phyloP scores from a whole-genome alignment of 1,140 invertebrate species.

The Agraylea sexmaculata region DNA sequence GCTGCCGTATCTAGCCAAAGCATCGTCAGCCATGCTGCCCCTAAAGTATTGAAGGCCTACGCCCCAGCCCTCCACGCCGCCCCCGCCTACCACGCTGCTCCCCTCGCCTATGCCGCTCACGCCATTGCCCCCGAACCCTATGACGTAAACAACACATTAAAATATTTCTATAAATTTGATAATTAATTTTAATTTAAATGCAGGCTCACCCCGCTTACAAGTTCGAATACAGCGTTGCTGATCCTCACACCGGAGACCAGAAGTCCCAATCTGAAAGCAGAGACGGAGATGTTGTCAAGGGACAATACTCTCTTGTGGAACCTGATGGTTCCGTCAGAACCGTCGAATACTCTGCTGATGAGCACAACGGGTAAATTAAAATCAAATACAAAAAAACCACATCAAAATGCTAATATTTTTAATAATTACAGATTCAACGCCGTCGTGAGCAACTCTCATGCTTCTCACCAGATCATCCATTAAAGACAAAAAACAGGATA shows the following conservation, averaged over 20 bases:
- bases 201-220: conserved; percentile 31
- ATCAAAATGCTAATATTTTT: not conserved
- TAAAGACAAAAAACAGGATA: too few species aligned
- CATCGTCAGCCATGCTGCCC: conserved; percentile 31
- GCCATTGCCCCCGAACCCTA: conserved; percentile 12
- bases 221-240: conserved; percentile 32
- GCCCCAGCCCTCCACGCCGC: not conserved
- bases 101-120: conserved; percentile 21
- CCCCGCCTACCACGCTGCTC: not conserved
- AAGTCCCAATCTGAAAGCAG: conserved; percentile 33
- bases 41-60: conserved; percentile 15
- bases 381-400: too few species aligned
- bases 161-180: not conserved
- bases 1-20: conserved; percentile 31
- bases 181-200: conserved; percentile 2
- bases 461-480: too few species aligned
- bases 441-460: conserved; percentile 37
- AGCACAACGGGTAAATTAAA: conserved; percentile 36
- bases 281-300: conserved; percentile 34
- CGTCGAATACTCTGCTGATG: conserved; percentile 37
- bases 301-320: conserved; percentile 33
- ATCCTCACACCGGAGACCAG: conserved; percentile 33
- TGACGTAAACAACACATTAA: not conserved
- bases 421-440: conserved; percentile 36
- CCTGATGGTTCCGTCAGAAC: conserved; percentile 35